Evolutionary conservation across 2,888 invertebrate genomes (phyloP), one percentile per base, ranked within the genome.

Genomic region (Apoderus coryli): DNA sequence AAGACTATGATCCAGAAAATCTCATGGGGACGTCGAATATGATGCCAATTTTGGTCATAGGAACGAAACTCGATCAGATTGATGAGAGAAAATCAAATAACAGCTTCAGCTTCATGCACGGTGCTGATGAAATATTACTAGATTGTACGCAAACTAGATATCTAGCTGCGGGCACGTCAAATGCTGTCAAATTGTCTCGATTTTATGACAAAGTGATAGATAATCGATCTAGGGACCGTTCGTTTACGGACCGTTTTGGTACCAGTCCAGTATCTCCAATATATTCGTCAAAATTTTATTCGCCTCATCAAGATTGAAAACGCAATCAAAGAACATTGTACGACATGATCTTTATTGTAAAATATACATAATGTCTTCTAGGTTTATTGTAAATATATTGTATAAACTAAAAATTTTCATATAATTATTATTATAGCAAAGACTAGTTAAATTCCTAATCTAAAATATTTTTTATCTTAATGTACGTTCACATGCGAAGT

Each of bases 111-210:
- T 29, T 13, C 22, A 33, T 29, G 22, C 33, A 37, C 25, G 37
- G 86, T 0, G 85, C 88, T 1, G 93, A 93, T 57, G 92, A 93
- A 65, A 84, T 95, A 50, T 76, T 80, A 59, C 64, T 95, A 38
- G 90, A 76, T 47, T 72, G 71, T 42, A 65, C 70, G 42, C 73
- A 76, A 46, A 59, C 66, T 1, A 76, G 85, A 41, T 84, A 85
- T 40, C 60, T 95, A 36, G 85, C 89, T n/a, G 86, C 95, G 4
- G 95, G 93, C 2, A 84, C 88, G 3, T 86, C 89, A 33, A 90
- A 92, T 53, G 78, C 92, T 5, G 90, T 96, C 0, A 92, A 92
- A 58, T 59, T 96, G 14, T 80, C 85, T 2, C 69, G 89, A 49
- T 96, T 95, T 63, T 92, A 92, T 56, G 95, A 96, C 60, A 85